Conservation (phyloP, 2,113 vertebrate species). For the Percopsis transmontana region DNA sequence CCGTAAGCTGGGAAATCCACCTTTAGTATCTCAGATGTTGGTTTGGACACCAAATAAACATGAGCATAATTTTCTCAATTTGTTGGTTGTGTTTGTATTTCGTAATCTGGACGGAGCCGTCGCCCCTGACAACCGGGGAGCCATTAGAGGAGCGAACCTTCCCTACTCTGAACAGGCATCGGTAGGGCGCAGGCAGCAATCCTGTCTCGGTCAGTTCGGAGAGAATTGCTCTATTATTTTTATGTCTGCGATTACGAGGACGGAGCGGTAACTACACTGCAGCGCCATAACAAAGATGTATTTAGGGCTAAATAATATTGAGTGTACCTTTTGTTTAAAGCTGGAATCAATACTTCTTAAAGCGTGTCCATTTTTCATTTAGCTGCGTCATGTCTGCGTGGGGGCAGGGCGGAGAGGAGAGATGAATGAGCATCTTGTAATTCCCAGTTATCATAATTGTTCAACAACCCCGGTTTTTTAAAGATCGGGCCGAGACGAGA, state of each 20-base stretch:
- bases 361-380: constrained; percentile 86
- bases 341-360: constrained; percentile 85
- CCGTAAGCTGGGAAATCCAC: too few relatives aligned
- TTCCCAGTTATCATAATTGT: constrained; percentile 82
- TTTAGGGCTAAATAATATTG: constrained; percentile 87
- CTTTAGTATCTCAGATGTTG: too few relatives aligned
- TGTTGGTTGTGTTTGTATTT: constrained; percentile 27
- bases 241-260: constrained; percentile 82
- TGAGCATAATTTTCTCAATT: background rate
- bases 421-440: constrained; percentile 82
- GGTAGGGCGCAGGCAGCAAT: constrained; percentile 65
- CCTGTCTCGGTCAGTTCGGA: constrained; percentile 75
- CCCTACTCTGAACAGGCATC: constrained; percentile 72
- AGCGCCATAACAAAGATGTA: constrained; percentile 85
- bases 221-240: constrained; percentile 83
- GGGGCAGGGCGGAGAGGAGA: constrained; percentile 77
- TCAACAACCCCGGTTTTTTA: constrained; percentile 76
- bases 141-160: constrained; percentile 51
- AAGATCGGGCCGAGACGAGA: constrained; percentile 72
- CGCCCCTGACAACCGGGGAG: background rate
- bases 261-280: constrained; percentile 75
- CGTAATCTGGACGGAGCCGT: constrained; percentile 25
- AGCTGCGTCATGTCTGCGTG: constrained; percentile 77
- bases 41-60: too few relatives aligned
- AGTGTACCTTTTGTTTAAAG: constrained; percentile 86